These are phyloP conservation scores for Apogon talboti DNA, from an alignment of 2,797 vertebrate species.

Conservation along the genomic window DNA sequence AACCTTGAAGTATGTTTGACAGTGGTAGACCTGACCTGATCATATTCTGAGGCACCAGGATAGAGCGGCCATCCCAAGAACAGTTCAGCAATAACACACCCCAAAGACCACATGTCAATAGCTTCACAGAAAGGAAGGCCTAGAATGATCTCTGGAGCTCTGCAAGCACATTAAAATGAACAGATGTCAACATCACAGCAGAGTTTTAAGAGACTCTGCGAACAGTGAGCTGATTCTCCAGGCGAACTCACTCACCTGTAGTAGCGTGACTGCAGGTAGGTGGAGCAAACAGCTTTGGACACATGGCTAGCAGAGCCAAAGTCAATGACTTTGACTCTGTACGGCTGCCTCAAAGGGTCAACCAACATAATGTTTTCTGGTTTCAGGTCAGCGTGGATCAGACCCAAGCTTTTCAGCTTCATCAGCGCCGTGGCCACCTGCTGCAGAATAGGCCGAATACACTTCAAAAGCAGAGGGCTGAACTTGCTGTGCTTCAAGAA, in stretches of 20 bases:
- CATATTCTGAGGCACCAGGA: conserved; percentile 97
- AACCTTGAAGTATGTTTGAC: neutral
- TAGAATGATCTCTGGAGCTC: conserved; percentile 98
- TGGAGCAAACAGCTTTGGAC: conserved; percentile 97
- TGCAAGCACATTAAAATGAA: conserved; percentile 59
- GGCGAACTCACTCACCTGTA: conserved; percentile 86
- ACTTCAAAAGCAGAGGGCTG: conserved; percentile 95
- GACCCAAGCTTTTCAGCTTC: conserved; percentile 96
- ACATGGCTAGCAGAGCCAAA: conserved; percentile 98
- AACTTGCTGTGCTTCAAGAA: conserved; percentile 99
- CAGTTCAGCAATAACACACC: conserved; percentile 97
- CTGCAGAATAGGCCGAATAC: conserved; percentile 96
- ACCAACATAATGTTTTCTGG: conserved; percentile 99
- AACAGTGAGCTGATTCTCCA: too few relatives aligned
- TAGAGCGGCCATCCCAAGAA: conserved; percentile 98
- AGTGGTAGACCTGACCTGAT: conserved; percentile 87
- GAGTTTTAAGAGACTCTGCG: neutral
- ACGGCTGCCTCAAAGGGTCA: conserved; percentile 94
- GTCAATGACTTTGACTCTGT: conserved; percentile 97
- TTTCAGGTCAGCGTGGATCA: conserved; percentile 97
- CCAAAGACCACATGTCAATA: conserved; percentile 99
- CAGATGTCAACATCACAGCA: neutral
- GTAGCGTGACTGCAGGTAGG: conserved; percentile 97
- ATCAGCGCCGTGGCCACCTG: conserved; percentile 96
- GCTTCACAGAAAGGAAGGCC: conserved; percentile 97